Base-by-base conservation (phyloP, 2,797 vertebrate genomes). In the Moxostoma hubbsi region DNA sequence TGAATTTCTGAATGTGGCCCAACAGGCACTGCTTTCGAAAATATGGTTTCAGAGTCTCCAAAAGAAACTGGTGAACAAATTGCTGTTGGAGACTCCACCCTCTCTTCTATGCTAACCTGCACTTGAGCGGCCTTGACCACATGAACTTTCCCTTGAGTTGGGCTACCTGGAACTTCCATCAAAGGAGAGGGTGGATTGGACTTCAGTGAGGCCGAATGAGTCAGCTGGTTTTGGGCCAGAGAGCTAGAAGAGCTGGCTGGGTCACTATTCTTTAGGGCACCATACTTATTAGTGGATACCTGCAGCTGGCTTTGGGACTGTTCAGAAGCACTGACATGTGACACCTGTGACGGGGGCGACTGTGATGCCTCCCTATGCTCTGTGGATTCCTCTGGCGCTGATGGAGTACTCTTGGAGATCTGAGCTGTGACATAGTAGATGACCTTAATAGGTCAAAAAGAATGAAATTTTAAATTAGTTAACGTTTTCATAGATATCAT, bases 361-460 rank as follows among this genome's bases (percentile, higher is more conserved):
- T 88, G 61, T 73, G 89, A 73, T 75, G 77, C 43, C 45, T 92
- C 92, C 87, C 82, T 86, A 75, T 81, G 85, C 77, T 92, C 90
- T 5, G 80, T 77, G 83, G 87, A 83, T 82, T 93, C 92, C 78
- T 94, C 93, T 7, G 65, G 69, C 84, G 81, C 86, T n/a, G 82
- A 69, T 51, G 1, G 75, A 63, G 80, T 50, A 64, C 93, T 92
- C 89, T 94, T 93, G 80, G 92, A 86, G 82, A 95, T 93, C 91
- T 95, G 92, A 58, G 92, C 93, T 57, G 94, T 94, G 87, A 94
- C 92, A 74, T 94, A 94, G 86, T 94, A 94, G 84, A 94, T 94
- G 47, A 95, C 93, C 94, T 95, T 80, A 81, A 86, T 74, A 80
- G 50, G 65, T 65, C 45, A 80, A 62, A 87, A 82, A 63, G 61